Evolutionary conservation across 1,140 invertebrate species (phyloP).

Genomic region (Cydia pomonella): DNA sequence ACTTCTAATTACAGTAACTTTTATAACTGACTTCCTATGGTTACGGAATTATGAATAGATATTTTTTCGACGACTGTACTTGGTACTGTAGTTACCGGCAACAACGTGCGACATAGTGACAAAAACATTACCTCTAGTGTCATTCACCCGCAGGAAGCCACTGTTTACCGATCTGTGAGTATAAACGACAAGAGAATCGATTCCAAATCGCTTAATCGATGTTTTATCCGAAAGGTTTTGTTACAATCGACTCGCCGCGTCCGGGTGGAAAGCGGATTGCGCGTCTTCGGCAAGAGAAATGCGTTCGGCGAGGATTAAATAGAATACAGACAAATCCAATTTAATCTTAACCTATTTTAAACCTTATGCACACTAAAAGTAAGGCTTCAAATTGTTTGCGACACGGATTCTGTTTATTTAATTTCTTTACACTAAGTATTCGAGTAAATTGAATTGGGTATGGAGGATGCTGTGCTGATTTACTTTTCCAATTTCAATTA

Average conservation of each 20-base stretch:
- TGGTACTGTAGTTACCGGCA: slow-evolving; percentile 32
- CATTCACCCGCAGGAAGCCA: slow-evolving; percentile 61
- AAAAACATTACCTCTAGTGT: slow-evolving; percentile 52
- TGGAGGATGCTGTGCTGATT: slow-evolving; percentile 2
- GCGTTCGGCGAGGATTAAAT: slow-evolving; percentile 1
- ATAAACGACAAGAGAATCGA: slow-evolving; percentile 46
- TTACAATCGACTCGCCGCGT: slow-evolving; percentile 42
- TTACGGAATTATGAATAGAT: not conserved
- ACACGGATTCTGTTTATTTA: no score
- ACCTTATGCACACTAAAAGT: not conserved
- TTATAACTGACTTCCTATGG: no score
- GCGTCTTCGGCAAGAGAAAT: not conserved
- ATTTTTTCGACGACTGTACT: slow-evolving; percentile 10
- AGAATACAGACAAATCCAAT: not conserved
- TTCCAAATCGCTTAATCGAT: slow-evolving; percentile 41
- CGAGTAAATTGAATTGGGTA: not conserved
- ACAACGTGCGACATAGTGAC: slow-evolving; percentile 49
- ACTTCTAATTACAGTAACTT: no score
- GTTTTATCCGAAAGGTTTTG: slow-evolving; percentile 38
- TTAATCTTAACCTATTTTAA: not conserved
- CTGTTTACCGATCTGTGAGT: slow-evolving; percentile 45
- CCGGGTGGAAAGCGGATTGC: slow-evolving; percentile 41
- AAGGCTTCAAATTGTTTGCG: no score
- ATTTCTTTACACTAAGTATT: not conserved
- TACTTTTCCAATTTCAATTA: not conserved